Evolutionary conservation across 2,888 invertebrate genomes (phyloP).

Genomic region (Adelphocoris suturalis): DNA sequence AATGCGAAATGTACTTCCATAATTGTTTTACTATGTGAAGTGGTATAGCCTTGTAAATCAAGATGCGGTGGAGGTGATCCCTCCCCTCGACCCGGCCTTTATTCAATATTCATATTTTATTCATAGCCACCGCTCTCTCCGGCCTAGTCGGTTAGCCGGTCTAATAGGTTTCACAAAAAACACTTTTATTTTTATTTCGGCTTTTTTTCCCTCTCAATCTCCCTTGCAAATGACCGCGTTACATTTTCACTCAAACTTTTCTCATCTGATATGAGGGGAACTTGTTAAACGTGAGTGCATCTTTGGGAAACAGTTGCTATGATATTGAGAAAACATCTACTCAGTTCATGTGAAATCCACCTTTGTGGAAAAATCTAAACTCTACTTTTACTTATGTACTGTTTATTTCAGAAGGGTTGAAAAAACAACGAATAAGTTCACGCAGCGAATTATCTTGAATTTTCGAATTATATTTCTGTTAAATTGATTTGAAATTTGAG

Average conservation of each 20-base stretch:
- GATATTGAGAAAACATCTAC: no score
- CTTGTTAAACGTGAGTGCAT: no score
- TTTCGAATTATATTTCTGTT: no score
- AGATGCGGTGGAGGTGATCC: background rate
- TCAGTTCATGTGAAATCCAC: no score
- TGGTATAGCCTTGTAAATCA: background rate
- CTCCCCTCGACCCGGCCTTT: background rate
- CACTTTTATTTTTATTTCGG: background rate
- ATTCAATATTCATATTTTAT: constrained; percentile 32
- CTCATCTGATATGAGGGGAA: no score
- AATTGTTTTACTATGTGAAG: background rate
- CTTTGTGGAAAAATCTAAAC: no score
- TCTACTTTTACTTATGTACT: no score
- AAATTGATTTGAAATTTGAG: no score
- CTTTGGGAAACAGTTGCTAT: no score
- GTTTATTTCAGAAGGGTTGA: no score
- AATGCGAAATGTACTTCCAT: background rate
- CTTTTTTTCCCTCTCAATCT: constrained; percentile 17
- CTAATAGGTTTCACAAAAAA: background rate
- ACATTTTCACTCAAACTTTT: background rate
- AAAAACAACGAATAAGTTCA: no score
- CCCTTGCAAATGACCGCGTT: background rate
- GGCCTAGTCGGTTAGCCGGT: constrained; percentile 10
- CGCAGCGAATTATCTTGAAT: no score
- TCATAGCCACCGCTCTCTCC: constrained; percentile 13